These are phyloP conservation scores for Gavia stellata DNA, from an alignment of 2,113 vertebrate species.

Conservation along the genomic window DNA sequence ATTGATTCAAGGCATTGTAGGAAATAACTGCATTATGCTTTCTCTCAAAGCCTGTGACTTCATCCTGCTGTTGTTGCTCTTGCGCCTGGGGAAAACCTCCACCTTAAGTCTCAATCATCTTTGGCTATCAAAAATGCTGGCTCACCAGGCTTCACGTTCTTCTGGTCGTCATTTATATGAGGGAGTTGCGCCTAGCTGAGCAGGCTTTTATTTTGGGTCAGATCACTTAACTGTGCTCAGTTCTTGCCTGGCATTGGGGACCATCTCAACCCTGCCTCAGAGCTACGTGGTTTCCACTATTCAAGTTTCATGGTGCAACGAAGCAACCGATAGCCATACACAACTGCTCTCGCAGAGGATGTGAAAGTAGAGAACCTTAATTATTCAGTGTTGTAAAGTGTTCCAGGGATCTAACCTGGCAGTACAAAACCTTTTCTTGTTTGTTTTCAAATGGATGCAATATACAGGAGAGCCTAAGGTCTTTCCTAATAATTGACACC, in stretches of 20 bases:
- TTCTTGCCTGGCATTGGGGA: background rate
- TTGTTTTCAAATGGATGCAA: background rate
- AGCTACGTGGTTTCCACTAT: fast-evolving
- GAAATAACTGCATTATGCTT: background rate
- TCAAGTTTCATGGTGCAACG: background rate
- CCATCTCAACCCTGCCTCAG: background rate
- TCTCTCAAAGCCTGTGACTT: background rate
- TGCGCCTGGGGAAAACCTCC: background rate
- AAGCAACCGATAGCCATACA: background rate
- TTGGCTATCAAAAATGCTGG: background rate
- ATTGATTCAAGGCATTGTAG: background rate
- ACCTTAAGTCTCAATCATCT: fast-evolving
- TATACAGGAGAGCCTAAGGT: fast-evolving
- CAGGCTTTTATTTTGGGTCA: background rate
- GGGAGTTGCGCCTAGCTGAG: background rate
- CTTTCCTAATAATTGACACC: background rate
- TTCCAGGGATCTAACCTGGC: background rate
- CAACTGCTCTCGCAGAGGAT: fast-evolving
- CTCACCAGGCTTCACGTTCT: background rate
- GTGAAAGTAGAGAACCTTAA: background rate
- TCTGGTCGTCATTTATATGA: background rate
- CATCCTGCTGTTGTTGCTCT: background rate
- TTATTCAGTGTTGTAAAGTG: background rate
- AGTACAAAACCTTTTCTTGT: background rate
- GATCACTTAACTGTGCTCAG: background rate